Conservation (phyloP, 2,113 vertebrate species). For the Speoplatyrhinus poulsoni region DNA sequence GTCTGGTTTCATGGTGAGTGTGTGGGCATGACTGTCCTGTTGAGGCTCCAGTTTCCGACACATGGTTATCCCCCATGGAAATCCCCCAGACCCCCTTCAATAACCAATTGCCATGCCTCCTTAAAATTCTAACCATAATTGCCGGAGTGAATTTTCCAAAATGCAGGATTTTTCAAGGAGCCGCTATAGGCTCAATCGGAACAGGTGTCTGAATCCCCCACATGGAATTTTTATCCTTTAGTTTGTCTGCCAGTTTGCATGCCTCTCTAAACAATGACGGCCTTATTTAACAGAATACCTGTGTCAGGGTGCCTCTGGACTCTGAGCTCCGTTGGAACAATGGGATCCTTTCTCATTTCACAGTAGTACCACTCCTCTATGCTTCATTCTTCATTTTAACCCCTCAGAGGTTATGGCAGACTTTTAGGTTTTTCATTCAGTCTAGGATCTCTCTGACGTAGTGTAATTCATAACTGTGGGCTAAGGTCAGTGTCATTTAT, state of each 20-base stretch:
- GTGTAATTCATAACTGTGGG: constrained; percentile 38
- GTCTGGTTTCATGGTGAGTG: background rate
- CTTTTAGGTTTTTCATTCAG: constrained; percentile 43
- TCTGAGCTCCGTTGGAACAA: constrained; percentile 69
- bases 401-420: constrained; percentile 18
- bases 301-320: constrained; percentile 69
- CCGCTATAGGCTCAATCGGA: constrained; percentile 26
- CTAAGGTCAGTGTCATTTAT: constrained; percentile 38
- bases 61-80: background rate
- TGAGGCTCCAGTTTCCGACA: constrained; percentile 19
- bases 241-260: constrained; percentile 35
- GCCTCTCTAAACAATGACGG: constrained; percentile 63
- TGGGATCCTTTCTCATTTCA: constrained; percentile 70
- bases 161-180: constrained; percentile 3
- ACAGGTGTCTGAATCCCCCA: constrained; percentile 62
- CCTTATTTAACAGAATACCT: constrained; percentile 79
- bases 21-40: background rate
- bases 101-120: constrained; percentile 14
- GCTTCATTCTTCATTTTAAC: constrained; percentile 32
- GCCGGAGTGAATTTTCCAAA: constrained; percentile 3
- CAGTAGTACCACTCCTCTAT: constrained; percentile 31
- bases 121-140: background rate
- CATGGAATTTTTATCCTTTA: background rate
- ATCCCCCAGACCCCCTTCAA: constrained; percentile 16
- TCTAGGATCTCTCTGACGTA: constrained; percentile 28